These are phyloP conservation scores for Drosophila rubida DNA, from an alignment of 2,888 invertebrate genomes.

Conservation along the genomic window DNA sequence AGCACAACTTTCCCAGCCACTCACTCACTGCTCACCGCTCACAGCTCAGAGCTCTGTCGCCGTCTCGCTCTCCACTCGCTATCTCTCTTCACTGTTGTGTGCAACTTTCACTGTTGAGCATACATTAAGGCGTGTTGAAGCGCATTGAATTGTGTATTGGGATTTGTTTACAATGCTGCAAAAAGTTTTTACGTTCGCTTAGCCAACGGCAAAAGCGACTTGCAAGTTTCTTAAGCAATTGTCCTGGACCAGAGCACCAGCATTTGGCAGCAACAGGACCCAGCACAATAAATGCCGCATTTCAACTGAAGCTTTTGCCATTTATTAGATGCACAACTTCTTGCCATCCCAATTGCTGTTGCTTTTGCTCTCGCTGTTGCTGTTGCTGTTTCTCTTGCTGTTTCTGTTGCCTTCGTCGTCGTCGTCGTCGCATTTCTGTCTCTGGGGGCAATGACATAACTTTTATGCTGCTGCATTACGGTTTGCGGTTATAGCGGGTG, in stretches of 20 bases:
- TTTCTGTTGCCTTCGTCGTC: background rate
- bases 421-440: background rate
- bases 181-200: conserved; percentile 78
- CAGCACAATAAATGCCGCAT: conserved; percentile 29
- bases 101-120: conserved; percentile 69
- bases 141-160: conserved; percentile 80
- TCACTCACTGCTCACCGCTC: background rate
- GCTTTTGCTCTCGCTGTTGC: background rate
- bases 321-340: conserved; percentile 73
- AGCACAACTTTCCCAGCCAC: conserved; percentile 56
- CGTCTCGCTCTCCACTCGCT: conserved; percentile 3
- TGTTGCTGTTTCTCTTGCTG: too few relatives aligned
- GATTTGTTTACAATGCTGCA: conserved; percentile 78
- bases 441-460: conserved; percentile 51
- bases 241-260: conserved; percentile 39
- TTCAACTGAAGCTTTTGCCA: conserved; percentile 54
- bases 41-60: background rate
- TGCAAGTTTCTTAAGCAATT: conserved; percentile 74
- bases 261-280: conserved; percentile 28
- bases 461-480: conserved; percentile 56
- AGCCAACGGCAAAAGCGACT: conserved; percentile 72
- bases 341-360: conserved; percentile 30
- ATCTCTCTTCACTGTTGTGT: conserved; percentile 17
- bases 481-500: conserved; percentile 49
- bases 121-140: conserved; percentile 78